A percentile compares a stretch with the other conserved stretches of the same genome.
Conservation (phyloP, 2,113 vertebrate species). For the Coreoperca whiteheadi region DNA sequence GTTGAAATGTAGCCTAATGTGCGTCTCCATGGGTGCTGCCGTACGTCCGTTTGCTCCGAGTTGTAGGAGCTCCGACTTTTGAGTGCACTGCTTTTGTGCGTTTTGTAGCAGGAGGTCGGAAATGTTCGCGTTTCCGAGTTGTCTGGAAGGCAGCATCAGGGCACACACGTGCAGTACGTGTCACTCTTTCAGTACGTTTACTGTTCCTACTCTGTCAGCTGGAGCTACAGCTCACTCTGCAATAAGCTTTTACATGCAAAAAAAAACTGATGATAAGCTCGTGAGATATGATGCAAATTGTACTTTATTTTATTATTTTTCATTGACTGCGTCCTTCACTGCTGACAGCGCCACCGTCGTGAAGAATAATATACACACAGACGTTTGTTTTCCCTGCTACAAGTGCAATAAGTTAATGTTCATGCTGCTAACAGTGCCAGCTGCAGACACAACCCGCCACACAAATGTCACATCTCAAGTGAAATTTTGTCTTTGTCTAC, state of each 20-base stretch:
- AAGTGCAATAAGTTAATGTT: not conserved
- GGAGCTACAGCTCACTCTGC: not conserved
- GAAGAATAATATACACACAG: not conserved
- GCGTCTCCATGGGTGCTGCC: no score
- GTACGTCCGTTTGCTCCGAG: no score
- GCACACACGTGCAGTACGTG: constrained; percentile 12
- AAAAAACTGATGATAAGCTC: not conserved
- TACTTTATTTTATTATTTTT: not conserved
- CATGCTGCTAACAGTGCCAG: not conserved
- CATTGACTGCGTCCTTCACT: not conserved
- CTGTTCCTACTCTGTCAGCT: not conserved
- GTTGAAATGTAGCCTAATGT: no score
- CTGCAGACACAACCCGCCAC: not conserved
- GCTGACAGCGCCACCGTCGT: not conserved
- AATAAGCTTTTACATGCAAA: not conserved
- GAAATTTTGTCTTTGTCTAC: not conserved
- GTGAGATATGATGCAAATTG: constrained; percentile 6
- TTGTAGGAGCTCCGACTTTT: no score
- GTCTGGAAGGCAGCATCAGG: no score
- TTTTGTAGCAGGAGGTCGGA: no score
- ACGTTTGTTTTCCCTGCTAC: no score
- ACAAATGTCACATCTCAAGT: not conserved
- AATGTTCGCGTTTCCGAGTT: no score
- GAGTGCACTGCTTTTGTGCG: no score
- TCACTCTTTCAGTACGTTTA: not conserved